Evolutionary conservation across 2,797 vertebrate species (phyloP).

Genomic region (Danio choprae): DNA sequence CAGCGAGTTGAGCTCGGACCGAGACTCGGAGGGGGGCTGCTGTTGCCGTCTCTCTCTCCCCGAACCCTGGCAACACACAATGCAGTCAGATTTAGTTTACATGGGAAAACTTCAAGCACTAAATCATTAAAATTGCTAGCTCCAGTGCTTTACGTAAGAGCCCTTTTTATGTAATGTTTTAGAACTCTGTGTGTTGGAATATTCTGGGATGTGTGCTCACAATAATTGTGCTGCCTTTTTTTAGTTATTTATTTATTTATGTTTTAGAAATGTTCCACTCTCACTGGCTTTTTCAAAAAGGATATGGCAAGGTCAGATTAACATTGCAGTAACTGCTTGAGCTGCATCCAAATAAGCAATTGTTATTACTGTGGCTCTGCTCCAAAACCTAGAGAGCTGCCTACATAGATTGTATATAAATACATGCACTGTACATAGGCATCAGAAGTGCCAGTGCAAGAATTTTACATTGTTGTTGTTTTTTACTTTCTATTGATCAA

Average conservation of each 20-base stretch:
- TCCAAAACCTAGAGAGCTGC: neutral
- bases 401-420: neutral
- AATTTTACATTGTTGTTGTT: neutral
- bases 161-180: conserved; percentile 52
- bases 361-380: conserved; percentile 18
- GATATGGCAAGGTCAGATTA: conserved; percentile 14
- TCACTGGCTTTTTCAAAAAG: neutral
- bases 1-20: conserved; percentile 35
- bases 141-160: conserved; percentile 52
- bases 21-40: neutral
- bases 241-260: neutral
- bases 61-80: conserved; percentile 31
- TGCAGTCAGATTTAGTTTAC: conserved; percentile 55
- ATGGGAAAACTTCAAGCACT: conserved; percentile 53
- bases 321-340: conserved; percentile 7
- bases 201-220: conserved; percentile 39
- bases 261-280: neutral
- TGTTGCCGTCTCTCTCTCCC: conserved; percentile 15
- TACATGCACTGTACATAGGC: neutral
- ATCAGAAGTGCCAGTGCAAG: neutral
- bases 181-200: conserved; percentile 33
- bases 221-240: conserved; percentile 24
- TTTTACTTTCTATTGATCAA: neutral
- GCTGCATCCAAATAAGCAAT: conserved; percentile 10
- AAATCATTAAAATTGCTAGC: conserved; percentile 59